Evolutionary conservation across 1,140 invertebrate species (phyloP), one percentile per base, ranked within the genome.

Genomic region (Anagrus nilaparvatae): DNA sequence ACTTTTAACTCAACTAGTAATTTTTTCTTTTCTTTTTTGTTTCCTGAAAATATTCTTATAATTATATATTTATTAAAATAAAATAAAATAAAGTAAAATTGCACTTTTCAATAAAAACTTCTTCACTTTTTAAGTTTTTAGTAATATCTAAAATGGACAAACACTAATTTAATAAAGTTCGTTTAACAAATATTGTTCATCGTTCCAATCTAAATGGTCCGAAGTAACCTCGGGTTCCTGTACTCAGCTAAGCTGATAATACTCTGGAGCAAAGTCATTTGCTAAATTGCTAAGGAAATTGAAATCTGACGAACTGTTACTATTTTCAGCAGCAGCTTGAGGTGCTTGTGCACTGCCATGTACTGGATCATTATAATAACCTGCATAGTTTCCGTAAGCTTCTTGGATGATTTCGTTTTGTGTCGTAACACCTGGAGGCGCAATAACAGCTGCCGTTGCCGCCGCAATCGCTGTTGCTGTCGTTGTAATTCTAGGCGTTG

Each of bases 231-330:
- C 58, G 32, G 47, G 53, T 50, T 66, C 63, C 49, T 63, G 49
- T 39, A 60, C 65, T 69, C 65, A 69, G 58, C 66, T 69, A 41
- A 88, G 81, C 64, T 86, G 84, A 67, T 91, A 91, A 60, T 92
- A 92, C 61, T 92, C 88, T 0, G 87, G 87, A 1, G 83, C 85
- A 59, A 90, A 91, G 55, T 91, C 87, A 63, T 88, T 90, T 38
- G 87, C 86, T 51, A 92, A 70, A 57, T 87, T 91, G 55, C 84
- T 88, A 28, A 92, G 73, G 55, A 92, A 92, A 61, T 91, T 90
- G 61, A 92, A 91, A 58, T 92, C 88, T 7, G 87, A 88, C 2
- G 85, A 89, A 55, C 84, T 87, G 56, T 89, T 89, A 49, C 82
- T 87, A 62, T 87, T 87, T 48, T 88, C 83, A n/a, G 65, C 77